phyloP scores from a whole-genome alignment of 2,888 invertebrate species.

The Cosmorhoe ocellata region DNA sequence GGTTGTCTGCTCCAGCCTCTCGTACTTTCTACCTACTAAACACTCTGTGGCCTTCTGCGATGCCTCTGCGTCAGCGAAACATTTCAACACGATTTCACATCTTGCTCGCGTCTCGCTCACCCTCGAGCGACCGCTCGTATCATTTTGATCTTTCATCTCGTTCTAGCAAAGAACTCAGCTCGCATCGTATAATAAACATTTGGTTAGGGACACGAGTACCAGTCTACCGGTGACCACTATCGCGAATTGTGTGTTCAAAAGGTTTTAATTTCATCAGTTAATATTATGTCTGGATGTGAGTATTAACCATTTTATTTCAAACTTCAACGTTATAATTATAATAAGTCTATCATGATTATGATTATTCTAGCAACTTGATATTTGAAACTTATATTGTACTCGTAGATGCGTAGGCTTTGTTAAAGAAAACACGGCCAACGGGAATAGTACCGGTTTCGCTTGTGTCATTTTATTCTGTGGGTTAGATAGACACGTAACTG shows the following conservation, averaged over 20 bases:
- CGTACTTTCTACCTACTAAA: no score
- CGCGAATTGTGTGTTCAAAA: not conserved
- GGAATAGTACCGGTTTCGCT: not conserved
- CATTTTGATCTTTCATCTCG: conserved; percentile 1
- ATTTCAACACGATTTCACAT: conserved; percentile 22
- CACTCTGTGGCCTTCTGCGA: not conserved
- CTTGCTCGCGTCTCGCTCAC: conserved; percentile 6
- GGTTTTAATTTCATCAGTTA: conserved; percentile 7
- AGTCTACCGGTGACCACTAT: not conserved
- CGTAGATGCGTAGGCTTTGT: no score
- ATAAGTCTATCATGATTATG: no score
- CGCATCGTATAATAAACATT: not conserved
- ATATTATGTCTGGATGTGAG: conserved; percentile 64
- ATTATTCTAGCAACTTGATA: no score
- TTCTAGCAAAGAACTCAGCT: not conserved
- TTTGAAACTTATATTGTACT: no score
- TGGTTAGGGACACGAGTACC: not conserved
- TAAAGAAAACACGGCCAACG: no score
- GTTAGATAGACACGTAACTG: no score
- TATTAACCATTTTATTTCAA: conserved; percentile 25
- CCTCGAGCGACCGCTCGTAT: not conserved
- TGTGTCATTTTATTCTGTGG: not conserved
- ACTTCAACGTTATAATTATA: no score
- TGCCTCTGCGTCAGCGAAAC: conserved; percentile 7
- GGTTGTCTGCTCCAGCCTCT: no score